Evolutionary conservation across 1,140 invertebrate genomes (phyloP).

Genomic region (Pachyrhynchus sulphureomaculatus): DNA sequence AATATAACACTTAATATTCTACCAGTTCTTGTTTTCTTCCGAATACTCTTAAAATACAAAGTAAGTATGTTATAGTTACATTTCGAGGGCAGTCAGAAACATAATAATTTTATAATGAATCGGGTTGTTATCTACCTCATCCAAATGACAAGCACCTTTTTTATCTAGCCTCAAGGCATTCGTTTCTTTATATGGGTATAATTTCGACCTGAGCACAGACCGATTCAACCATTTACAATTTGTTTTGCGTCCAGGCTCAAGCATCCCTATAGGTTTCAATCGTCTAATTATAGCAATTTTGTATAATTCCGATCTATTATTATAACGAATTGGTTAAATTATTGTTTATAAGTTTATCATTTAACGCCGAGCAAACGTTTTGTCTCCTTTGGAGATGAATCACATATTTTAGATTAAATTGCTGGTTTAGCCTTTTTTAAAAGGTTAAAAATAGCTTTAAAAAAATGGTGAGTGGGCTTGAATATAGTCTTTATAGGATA

Average conservation of each 20-base stretch:
- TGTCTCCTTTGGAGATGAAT: neutral
- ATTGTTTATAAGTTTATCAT: conserved; percentile 31
- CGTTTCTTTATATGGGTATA: neutral
- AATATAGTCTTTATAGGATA: too few relatives aligned
- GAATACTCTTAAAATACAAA: too few relatives aligned
- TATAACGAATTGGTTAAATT: conserved; percentile 9
- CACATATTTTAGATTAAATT: neutral
- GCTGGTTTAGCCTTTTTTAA: too few relatives aligned
- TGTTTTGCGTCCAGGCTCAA: conserved; percentile 8
- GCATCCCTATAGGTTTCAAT: neutral
- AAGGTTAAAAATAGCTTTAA: too few relatives aligned
- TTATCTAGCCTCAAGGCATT: neutral
- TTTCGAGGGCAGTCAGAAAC: too few relatives aligned
- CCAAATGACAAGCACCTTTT: conserved; percentile 1
- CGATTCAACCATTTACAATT: conserved; percentile 5
- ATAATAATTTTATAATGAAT: too few relatives aligned
- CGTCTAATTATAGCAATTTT: conserved; percentile 10
- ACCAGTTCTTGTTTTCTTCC: too few relatives aligned
- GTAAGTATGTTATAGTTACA: too few relatives aligned
- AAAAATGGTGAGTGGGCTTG: too few relatives aligned
- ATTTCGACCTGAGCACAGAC: conserved; percentile 1
- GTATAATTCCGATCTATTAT: conserved; percentile 13
- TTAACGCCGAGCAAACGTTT: neutral
- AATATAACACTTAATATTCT: too few relatives aligned
- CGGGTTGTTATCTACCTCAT: neutral